These are phyloP conservation scores for Hymenopus coronatus DNA, from an alignment of 2,888 invertebrate species.

Conservation along the genomic window DNA sequence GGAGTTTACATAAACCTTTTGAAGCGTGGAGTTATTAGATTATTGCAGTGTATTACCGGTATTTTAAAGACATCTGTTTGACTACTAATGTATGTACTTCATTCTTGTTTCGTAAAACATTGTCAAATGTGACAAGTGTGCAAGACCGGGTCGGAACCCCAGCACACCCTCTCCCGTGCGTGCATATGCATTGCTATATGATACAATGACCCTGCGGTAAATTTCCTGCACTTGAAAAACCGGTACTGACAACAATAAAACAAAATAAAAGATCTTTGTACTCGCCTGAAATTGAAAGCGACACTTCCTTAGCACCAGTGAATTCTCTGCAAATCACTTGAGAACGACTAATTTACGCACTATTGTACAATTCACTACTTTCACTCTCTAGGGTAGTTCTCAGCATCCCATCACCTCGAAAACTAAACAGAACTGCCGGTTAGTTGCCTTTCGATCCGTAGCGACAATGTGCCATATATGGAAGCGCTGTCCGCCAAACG, in stretches of 20 bases:
- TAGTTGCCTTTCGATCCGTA: background rate
- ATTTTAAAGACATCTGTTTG: too few relatives aligned
- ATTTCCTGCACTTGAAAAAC: background rate
- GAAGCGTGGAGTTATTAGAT: too few relatives aligned
- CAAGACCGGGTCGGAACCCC: background rate
- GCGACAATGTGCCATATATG: background rate
- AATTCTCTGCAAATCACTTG: background rate
- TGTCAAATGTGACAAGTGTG: too few relatives aligned
- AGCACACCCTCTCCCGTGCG: background rate
- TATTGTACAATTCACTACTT: background rate
- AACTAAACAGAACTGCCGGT: background rate
- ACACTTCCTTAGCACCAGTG: background rate
- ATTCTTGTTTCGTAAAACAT: too few relatives aligned
- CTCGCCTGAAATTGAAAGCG: background rate
- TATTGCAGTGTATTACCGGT: too few relatives aligned
- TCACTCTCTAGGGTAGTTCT: background rate
- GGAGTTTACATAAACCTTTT: too few relatives aligned
- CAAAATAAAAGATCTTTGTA: background rate
- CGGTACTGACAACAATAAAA: background rate
- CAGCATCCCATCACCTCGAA: background rate
- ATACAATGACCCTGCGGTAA: background rate
- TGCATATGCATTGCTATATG: background rate
- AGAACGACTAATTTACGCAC: background rate
- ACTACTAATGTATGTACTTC: too few relatives aligned
- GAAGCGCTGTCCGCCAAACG: background rate